Evolutionary conservation across 2,797 vertebrate species (phyloP), one percentile per base, ranked within the genome.

Genomic region (Peromyscus eremicus): DNA sequence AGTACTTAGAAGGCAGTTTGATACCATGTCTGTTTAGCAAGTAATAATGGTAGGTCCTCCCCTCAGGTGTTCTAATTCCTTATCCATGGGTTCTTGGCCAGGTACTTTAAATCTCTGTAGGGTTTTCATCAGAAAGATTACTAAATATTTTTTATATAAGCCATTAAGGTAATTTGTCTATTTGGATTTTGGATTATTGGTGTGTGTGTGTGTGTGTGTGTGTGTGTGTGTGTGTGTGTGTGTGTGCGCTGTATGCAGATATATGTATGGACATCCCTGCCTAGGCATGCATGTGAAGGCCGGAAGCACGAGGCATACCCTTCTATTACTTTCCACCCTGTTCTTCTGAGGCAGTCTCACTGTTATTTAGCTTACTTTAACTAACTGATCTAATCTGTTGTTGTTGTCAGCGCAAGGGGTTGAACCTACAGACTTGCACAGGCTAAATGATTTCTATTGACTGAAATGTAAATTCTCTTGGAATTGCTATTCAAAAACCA

Each of bases 51-150:
- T 21, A 43, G 37, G 16, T 1, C 5, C 27, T 64, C 27, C 5
- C 16, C 40, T 32, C 11, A 6, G 60, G 25, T 1, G 6, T 46
- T 21, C 32, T 4, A 64, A 10, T 14, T 84, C 14, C 8, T 29
- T 16, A 82, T 60, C 80, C 37, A 64, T 19, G 4, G 37, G 37
- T 32, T 64, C 12, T 83, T 46, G 60, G 9, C 60, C 16, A 84
- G 40, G 82, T 64, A 66, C 27, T 46, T 16, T 32, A 43, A 66
- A 46, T 64, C 9, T 64, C 8, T 60, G 12, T 66, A 11, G 40
- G 16, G 37, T 77, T 97, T 93, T 80, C 60, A 88, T 94, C 17
- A 84, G 68, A 94, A 92, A 92, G 25, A 64, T 75, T 32, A n/a
- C 21, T 40, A 10, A 7, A 14, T 66, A 62, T 89, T 88, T 93